These are phyloP conservation scores for Ips typographus DNA, from an alignment of 1,140 invertebrate species.

Conservation along the genomic window DNA sequence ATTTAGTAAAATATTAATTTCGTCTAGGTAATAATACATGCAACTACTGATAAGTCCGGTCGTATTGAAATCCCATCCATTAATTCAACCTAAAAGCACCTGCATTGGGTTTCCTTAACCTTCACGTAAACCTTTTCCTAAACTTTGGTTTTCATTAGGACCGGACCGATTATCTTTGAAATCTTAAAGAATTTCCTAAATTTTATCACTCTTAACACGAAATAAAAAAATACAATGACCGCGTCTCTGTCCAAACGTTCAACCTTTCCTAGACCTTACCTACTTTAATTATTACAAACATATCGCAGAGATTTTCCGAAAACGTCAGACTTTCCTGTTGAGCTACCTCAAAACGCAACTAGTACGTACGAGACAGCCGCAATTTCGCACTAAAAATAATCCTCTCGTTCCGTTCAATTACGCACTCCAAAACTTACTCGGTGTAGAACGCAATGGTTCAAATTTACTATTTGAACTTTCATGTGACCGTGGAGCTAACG, in stretches of 20 bases:
- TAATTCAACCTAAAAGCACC: too few relatives aligned
- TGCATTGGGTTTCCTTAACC: too few relatives aligned
- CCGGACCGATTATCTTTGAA: background rate
- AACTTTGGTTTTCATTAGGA: background rate
- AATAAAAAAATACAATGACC: conserved; percentile 27
- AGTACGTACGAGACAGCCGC: conserved; percentile 8
- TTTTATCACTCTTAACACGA: conserved; percentile 15
- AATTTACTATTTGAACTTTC: background rate
- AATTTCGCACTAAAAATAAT: conserved; percentile 19
- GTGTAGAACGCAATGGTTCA: too few relatives aligned
- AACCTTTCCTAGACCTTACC: conserved; percentile 30
- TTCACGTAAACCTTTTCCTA: conserved; percentile 4
- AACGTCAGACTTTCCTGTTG: conserved; percentile 31
- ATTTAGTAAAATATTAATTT: conserved; percentile 3
- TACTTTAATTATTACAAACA: conserved; percentile 31
- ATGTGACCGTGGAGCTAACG: conserved; percentile 11
- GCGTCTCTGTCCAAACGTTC: conserved; percentile 20
- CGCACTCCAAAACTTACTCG: background rate
- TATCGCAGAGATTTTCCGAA: conserved; percentile 35
- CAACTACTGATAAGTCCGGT: too few relatives aligned
- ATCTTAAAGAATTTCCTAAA: conserved; percentile 9
- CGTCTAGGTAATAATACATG: too few relatives aligned
- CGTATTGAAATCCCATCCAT: too few relatives aligned
- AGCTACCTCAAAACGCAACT: conserved; percentile 5
- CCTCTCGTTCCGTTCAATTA: background rate